Conservation (phyloP, 1,140 invertebrate species). For the Cyclargus thomasi region DNA sequence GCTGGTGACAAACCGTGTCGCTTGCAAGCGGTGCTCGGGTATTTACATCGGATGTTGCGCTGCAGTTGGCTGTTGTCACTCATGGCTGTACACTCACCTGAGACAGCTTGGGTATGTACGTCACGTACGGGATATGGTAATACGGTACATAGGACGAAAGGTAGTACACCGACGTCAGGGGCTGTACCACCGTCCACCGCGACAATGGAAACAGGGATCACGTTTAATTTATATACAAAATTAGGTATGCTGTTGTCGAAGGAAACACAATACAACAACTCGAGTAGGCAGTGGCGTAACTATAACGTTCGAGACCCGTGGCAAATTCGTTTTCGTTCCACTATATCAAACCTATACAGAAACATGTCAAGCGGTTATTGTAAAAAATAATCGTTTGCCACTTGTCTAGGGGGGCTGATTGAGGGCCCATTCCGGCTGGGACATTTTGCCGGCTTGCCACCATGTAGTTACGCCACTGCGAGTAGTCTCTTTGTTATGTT, state of each 20-base stretch:
- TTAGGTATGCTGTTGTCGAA: background rate
- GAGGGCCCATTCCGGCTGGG: too few species aligned
- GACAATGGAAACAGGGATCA: conserved; percentile 34
- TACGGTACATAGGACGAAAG: conserved; percentile 52
- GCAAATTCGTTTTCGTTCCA: too few species aligned
- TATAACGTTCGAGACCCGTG: too few species aligned
- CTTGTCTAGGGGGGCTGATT: too few species aligned
- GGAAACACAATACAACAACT: too few species aligned
- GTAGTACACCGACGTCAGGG: conserved; percentile 63
- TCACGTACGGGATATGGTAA: conserved; percentile 59
- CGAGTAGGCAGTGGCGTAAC: too few species aligned
- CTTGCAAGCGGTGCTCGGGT: conserved; percentile 21
- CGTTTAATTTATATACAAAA: conserved; percentile 12
- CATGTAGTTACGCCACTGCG: too few species aligned
- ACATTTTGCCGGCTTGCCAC: too few species aligned
- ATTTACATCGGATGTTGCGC: conserved; percentile 27
- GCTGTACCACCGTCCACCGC: conserved; percentile 40
- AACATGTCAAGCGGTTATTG: too few species aligned
- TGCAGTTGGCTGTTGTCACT: background rate
- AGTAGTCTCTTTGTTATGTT: too few species aligned
- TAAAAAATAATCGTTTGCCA: too few species aligned
- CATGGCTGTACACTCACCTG: conserved; percentile 49
- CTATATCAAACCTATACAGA: too few species aligned
- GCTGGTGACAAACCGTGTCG: background rate
- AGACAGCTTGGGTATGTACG: conserved; percentile 60